These are phyloP conservation scores for Drosophila watanabei DNA, from an alignment of 1,140 invertebrate species.

Conservation along the genomic window DNA sequence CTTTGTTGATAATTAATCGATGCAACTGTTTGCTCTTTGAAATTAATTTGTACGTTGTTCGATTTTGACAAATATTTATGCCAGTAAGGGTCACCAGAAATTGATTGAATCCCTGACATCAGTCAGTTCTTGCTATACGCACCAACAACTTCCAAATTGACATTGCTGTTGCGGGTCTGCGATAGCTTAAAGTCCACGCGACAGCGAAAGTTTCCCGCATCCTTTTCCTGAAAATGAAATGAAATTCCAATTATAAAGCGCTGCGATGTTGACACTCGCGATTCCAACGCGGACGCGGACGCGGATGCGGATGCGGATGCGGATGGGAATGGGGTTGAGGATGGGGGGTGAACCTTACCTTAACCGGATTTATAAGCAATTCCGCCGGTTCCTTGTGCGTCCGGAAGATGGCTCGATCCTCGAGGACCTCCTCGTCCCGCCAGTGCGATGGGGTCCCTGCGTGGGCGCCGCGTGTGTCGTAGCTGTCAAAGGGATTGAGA, in stretches of 20 bases:
- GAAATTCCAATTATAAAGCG: slow-evolving; percentile 76
- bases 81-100: slow-evolving; percentile 1
- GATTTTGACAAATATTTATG: background rate
- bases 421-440: slow-evolving; percentile 86
- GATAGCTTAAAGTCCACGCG: slow-evolving; percentile 93
- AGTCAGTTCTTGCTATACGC: slow-evolving; percentile 85
- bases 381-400: slow-evolving; percentile 87
- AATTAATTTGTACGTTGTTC: background rate
- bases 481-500: slow-evolving; percentile 71
- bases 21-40: too few relatives aligned
- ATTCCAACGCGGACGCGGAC: slow-evolving; percentile 1
- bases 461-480: slow-evolving; percentile 86
- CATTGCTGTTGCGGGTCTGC: slow-evolving; percentile 92
- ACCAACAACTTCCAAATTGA: slow-evolving; percentile 93
- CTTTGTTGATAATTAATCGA: background rate
- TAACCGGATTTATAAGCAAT: slow-evolving; percentile 85
- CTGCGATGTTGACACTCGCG: slow-evolving; percentile 56
- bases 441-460: slow-evolving; percentile 86
- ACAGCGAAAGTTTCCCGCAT: slow-evolving; percentile 92
- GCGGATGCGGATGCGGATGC: background rate
- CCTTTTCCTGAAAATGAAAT: slow-evolving; percentile 88
- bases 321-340: background rate
- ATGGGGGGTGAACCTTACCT: slow-evolving; percentile 52
- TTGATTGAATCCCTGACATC: slow-evolving; percentile 23
- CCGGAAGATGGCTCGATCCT: slow-evolving; percentile 87